phyloP scores from a whole-genome alignment of 2,113 vertebrate genomes.

The Rostratula benghalensis region DNA sequence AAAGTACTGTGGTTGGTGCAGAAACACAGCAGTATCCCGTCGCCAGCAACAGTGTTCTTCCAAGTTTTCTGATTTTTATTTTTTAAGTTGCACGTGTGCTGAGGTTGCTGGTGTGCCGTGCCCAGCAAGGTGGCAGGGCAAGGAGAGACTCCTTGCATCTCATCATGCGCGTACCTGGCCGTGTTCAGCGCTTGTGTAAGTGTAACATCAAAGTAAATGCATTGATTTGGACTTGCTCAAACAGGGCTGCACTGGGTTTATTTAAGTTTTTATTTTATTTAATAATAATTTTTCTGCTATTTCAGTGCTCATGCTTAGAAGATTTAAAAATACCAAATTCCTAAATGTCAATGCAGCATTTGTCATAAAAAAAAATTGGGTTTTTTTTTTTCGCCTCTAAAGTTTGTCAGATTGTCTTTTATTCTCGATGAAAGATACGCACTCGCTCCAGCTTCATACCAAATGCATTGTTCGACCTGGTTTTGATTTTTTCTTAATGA shows the following conservation, averaged over 20 bases:
- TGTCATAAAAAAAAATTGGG: background rate
- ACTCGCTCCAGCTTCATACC: background rate
- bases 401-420: background rate
- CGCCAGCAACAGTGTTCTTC: background rate
- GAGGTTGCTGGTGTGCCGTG: background rate
- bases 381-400: background rate
- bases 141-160: background rate
- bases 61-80: background rate
- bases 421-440: fast-evolving
- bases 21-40: background rate
- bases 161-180: background rate
- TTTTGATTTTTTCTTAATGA: background rate
- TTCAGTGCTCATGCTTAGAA: background rate
- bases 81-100: background rate
- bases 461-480: background rate
- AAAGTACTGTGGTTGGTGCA: background rate
- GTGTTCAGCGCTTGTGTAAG: background rate
- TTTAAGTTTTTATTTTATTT: background rate
- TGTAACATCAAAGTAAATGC: background rate
- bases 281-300: background rate
- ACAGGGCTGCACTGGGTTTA: background rate
- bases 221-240: background rate
- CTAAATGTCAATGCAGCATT: background rate
- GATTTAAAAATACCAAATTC: background rate
- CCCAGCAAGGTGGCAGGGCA: fast-evolving